Evolutionary conservation across 2,888 invertebrate species (phyloP), one percentile per base, ranked within the genome.

Genomic region (Leptinotarsa juncta): DNA sequence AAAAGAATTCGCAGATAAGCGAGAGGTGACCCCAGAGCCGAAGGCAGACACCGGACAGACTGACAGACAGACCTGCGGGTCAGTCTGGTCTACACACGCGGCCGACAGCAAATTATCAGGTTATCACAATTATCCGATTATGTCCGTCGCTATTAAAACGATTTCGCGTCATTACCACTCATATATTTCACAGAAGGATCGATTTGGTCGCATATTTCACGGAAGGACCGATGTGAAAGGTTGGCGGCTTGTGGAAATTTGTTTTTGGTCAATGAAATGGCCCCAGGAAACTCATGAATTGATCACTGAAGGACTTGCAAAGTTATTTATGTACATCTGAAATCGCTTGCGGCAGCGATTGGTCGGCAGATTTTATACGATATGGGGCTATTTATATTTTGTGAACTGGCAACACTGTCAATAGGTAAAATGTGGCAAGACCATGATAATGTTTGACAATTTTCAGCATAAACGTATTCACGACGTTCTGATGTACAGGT

Each of bases 51-150:
- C 67, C 78, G 79, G 73, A 82, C 80, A 82, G 81, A 81, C 81
- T 79, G 81, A 81, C 79, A 77, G 80, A 82, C 82, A 78, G 78
- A 79, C 82, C 80, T 77, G 79, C 78, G 78, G 79, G 82, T 78
- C 53, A 79, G 80, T 78, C 79, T 78, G 77, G 77, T 77, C 74
- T 69, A 79, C 79, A 81, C 73, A 80, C 80, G 78, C 77, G 79
- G 79, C 80, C 80, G 80, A 79, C 79, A 57, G 79, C 81, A 80
- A 81, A 82, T 82, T 82, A 81, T 80, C 80, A 76, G 81, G 79
- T 81, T 82, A 82, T 82, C 81, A 81, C 81, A 81, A 82, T 82
- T 81, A 82, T 78, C 80, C 79, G 82, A 81, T 82, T 82, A 82
- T 81, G 81, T 81, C 81, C 75, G 80, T 72, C 78, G 76, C 79